Evolutionary conservation across 2,888 invertebrate genomes (phyloP).

Genomic region (Andrena trimmerana): DNA sequence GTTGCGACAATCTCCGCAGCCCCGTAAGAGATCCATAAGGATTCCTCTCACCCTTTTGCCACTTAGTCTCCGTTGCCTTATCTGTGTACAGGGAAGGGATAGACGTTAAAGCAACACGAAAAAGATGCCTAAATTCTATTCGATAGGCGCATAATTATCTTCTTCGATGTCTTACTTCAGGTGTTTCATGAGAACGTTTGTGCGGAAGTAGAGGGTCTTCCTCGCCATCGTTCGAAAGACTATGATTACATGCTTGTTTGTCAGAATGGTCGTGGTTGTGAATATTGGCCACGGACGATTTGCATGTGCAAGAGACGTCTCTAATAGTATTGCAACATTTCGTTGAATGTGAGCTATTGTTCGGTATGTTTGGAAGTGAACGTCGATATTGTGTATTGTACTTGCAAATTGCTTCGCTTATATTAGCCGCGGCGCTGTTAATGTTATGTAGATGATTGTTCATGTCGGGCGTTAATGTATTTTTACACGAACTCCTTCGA

Average conservation of each 20-base stretch:
- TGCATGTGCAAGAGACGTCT: conserved; percentile 61
- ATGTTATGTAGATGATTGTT: conserved; percentile 49
- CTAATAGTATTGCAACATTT: conserved; percentile 65
- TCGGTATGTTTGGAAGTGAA: conserved; percentile 52
- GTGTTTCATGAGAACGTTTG: conserved; percentile 63
- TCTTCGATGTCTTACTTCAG: conserved; percentile 72
- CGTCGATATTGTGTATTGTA: conserved; percentile 46
- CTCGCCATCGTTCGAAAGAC: conserved; percentile 65
- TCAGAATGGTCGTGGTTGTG: conserved; percentile 36
- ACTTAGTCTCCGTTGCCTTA: conserved; percentile 77
- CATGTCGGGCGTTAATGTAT: conserved; percentile 24
- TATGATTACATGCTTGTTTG: conserved; percentile 52
- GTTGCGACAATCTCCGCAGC: conserved; percentile 79
- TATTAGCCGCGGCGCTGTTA: conserved; percentile 16
- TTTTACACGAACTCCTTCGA: conserved; percentile 45
- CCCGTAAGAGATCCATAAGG: conserved; percentile 79
- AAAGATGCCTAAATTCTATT: background rate
- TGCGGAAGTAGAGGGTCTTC: conserved; percentile 69
- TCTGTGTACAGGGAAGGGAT: conserved; percentile 59
- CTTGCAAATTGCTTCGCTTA: conserved; percentile 50
- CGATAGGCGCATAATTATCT: conserved; percentile 6
- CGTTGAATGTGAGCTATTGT: conserved; percentile 52
- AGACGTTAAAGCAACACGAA: conserved; percentile 9
- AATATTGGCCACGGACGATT: conserved; percentile 23
- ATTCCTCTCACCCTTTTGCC: conserved; percentile 80